A percentile compares a stretch with the other conserved stretches of the same genome.
Evolutionary conservation across 1,140 invertebrate genomes (phyloP).

Genomic region (Maniola jurtina): DNA sequence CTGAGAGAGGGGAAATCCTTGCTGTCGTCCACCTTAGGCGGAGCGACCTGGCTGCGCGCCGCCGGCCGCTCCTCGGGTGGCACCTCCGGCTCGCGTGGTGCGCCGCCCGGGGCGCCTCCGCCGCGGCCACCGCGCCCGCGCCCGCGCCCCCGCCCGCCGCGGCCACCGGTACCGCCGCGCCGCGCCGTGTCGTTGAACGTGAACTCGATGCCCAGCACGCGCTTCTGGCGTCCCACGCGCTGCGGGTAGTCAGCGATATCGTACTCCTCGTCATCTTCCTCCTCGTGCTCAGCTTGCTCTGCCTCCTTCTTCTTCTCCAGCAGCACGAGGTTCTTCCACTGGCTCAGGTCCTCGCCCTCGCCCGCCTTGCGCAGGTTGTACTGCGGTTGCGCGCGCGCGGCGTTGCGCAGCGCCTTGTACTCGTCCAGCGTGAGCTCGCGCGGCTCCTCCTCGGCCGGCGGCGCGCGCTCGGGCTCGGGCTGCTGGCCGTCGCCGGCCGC

Average conservation of each 20-base stretch:
- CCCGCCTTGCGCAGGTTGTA: slow-evolving; percentile 95
- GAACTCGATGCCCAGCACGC: slow-evolving; percentile 92
- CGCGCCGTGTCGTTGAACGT: slow-evolving; percentile 91
- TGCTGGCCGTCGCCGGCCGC: slow-evolving; percentile 76
- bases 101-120: slow-evolving; percentile 11
- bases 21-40: slow-evolving; percentile 96
- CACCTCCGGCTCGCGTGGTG: slow-evolving; percentile 14
- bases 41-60: slow-evolving; percentile 74
- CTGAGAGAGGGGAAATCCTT: slow-evolving; percentile 95
- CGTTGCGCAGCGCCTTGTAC: slow-evolving; percentile 90
- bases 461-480: slow-evolving; percentile 58
- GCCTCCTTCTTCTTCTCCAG: slow-evolving; percentile 89
- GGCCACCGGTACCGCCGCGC: slow-evolving; percentile 82
- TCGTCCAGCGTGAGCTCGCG: slow-evolving; percentile 92
- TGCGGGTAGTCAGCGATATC: slow-evolving; percentile 91
- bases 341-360: slow-evolving; percentile 93
- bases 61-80: slow-evolving; percentile 3
- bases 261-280: slow-evolving; percentile 84
- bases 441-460: slow-evolving; percentile 85
- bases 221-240: slow-evolving; percentile 92
- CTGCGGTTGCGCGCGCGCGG: slow-evolving; percentile 86
- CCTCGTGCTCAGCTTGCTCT: slow-evolving; percentile 84
- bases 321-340: slow-evolving; percentile 95
- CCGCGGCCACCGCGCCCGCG: slow-evolving; percentile 1
- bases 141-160: slow-evolving; percentile 30